These are phyloP conservation scores for Drosophila athabasca DNA, from an alignment of 1,140 invertebrate species.

Conservation along the genomic window DNA sequence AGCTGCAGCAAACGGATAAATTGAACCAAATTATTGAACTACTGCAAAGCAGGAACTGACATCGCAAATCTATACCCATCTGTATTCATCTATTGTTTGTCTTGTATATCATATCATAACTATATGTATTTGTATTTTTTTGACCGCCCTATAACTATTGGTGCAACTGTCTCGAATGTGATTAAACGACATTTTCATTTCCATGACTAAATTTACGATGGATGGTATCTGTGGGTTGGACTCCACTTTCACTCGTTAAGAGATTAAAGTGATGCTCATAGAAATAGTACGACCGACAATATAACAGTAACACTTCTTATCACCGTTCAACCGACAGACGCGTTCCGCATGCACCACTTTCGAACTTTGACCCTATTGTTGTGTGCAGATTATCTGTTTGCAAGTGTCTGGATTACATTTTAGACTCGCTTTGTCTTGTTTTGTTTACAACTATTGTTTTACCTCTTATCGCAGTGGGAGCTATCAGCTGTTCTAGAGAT, in stretches of 20 bases:
- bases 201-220: neutral
- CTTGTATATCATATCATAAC: slow-evolving; percentile 3
- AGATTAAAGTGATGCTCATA: too few relatives aligned
- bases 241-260: too few relatives aligned
- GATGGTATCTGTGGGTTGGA: too few relatives aligned
- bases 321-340: too few relatives aligned
- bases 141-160: slow-evolving; percentile 14
- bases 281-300: too few relatives aligned
- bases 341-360: too few relatives aligned
- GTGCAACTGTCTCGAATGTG: slow-evolving; percentile 29
- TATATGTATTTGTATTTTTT: slow-evolving; percentile 14
- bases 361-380: too few relatives aligned
- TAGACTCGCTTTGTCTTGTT: neutral
- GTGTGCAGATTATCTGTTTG: too few relatives aligned
- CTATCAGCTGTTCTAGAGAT: slow-evolving; percentile 12
- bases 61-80: neutral
- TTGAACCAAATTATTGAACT: slow-evolving; percentile 55
- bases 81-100: slow-evolving; percentile 5
- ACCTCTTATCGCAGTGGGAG: too few relatives aligned
- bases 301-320: too few relatives aligned
- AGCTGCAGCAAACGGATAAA: slow-evolving; percentile 47
- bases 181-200: slow-evolving; percentile 20
- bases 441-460: neutral
- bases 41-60: slow-evolving; percentile 47
- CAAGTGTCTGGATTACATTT: neutral